Evolutionary conservation across 2,113 vertebrate genomes (phyloP), one percentile per base, ranked within the genome.

Genomic region (Myrmecobius fasciatus): DNA sequence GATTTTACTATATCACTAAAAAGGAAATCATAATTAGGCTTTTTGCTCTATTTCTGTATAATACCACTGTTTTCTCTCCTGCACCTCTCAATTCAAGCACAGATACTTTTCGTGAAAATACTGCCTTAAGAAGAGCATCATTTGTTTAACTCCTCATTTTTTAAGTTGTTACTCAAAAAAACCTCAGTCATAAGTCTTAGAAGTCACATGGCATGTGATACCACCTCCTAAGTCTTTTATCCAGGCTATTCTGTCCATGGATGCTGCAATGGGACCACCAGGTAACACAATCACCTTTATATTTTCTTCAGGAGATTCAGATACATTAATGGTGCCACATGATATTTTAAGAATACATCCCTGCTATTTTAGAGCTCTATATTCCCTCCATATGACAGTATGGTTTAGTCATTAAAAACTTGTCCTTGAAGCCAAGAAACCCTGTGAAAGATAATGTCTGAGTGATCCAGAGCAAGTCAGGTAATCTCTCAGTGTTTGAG

Each of bases 201-300:
- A 95, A 92, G 31, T 95, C 53, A 54, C 47, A 31, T 94, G 46
- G 26, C 31, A 52, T n/a, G 52, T 17, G 8, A 1, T n/a, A 2
- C 25, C 7, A 47, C 43, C 12, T 89, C 60, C 52, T 91, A 1
- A 91, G 26, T 25, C 43, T 96, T 95, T 94, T 43, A 60, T 92
- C 56, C 83, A 51, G 11, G 67, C n/a, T 95, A 93, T 94, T 67
- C 67, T 94, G 92, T 93, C 89, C 92, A 90, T 95, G 83, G 51
- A 93, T 54, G 51, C 8, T 43, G 67, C 53, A 89, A 89, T 93
- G 60, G 48, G 95, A 89, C 43, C 92, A 89, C 47, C 53, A 25
- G 14, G 47, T 75, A 91, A 52, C 88, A 91, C 47, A 51, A 12
- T 53, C 75, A 92, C 91, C 25, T 89, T 93, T 91, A 92, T 89